Base-by-base conservation (phyloP, 2,113 vertebrate genomes). In the Eretmochelys imbricata region DNA sequence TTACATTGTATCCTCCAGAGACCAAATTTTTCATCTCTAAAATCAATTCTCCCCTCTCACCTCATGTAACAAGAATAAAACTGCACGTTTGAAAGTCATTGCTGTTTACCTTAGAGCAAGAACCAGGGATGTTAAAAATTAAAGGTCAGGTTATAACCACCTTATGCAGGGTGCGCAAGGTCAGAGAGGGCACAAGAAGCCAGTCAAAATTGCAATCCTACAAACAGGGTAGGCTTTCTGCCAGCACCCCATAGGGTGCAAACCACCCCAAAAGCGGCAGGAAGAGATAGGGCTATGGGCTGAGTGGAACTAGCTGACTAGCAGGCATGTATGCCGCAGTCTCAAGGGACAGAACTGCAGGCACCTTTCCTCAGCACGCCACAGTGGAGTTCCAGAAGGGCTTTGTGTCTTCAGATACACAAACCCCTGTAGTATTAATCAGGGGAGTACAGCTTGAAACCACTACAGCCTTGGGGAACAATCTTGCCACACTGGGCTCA, bases 201-300 rank as follows among this genome's bases (percentile, higher is more conserved):
- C 65, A 75, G 78, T 82, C 11, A n/a, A 78, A 19, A 51, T 4
- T 9, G 31, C 48, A 6, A 10, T 12, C 54, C 78, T 55, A 93
- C 29, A 85, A 51, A 8, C 22, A 79, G 69, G 5, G 10, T 48
- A 7, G 59, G 22, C 2, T 75, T 24, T 22, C 69, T 89, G 62
- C 50, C 35, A 82, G 20, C 19, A 69, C 5, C 8, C 46, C 65
- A 46, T 1, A 4, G 27, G 22, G 13, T 16, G 29, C 0, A 1
- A 31, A 25, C 10, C 79, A 65, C 22, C 8, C 42, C 84, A 54
- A 78, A 16, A 87, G 25, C 65, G 78, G 31, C 2, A 8, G 16
- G 42, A 46, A 85, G n/a, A 17, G 69, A 19, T 20, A 84, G 3
- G 22, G 35, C 51, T 53, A 50, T 5, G 65, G 35, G 14, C 35